A percentile compares a stretch with the other conserved stretches of the same genome.
Conservation (phyloP, 2,888 invertebrate genomes). For the Plebejus argus region DNA sequence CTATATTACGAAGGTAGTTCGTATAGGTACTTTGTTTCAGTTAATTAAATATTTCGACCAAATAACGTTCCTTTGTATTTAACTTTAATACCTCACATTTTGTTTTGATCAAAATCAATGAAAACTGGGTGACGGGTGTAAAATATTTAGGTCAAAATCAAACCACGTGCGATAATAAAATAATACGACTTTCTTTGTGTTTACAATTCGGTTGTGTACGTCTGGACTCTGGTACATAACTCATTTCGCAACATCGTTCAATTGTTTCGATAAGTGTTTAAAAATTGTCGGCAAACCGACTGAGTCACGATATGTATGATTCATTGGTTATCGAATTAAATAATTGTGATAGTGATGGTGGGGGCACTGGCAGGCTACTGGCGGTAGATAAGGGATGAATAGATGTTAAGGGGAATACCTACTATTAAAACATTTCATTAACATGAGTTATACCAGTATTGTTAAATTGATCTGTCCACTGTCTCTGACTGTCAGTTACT, state of each 20-base stretch:
- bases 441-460: neutral
- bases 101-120: neutral
- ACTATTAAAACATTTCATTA: neutral
- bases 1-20: too few relatives aligned
- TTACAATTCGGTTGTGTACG: neutral
- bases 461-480: too few relatives aligned
- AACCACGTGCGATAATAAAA: neutral
- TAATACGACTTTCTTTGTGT: neutral
- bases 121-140: neutral
- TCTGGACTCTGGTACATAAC: neutral
- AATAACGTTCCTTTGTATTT: neutral
- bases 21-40: neutral
- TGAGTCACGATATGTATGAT: constrained; percentile 43
- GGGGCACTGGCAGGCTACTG: constrained; percentile 41
- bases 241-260: neutral
- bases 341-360: constrained; percentile 50
- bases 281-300: neutral
- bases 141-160: neutral
- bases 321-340: constrained; percentile 56
- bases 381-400: constrained; percentile 50
- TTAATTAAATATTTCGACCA: neutral
- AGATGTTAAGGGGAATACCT: constrained; percentile 36
- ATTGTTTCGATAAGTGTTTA: constrained; percentile 18
- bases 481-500: too few relatives aligned
- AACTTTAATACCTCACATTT: neutral